These are phyloP conservation scores for Zoanthus sociatus DNA, from an alignment of 92 coral and sea anemone species.

Conservation along the genomic window DNA sequence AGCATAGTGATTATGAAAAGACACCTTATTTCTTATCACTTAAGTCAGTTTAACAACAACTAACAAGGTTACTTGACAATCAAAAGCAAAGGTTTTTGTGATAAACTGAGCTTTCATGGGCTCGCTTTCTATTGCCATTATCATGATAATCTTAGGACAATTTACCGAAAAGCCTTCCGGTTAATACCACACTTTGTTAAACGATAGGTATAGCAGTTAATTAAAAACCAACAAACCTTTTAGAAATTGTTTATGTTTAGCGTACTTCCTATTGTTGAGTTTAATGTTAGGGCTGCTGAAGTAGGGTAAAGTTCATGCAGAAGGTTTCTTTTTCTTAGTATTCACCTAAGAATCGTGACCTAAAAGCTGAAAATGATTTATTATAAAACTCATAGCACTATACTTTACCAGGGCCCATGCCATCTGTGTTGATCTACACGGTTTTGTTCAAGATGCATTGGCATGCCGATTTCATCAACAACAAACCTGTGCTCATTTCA, in stretches of 20 bases:
- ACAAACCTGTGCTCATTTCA: slow-evolving; percentile 35
- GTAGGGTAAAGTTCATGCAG: background rate
- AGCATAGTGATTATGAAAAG: slow-evolving; percentile 5
- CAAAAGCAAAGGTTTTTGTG: background rate
- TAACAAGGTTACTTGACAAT: slow-evolving; percentile 39
- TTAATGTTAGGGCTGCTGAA: background rate
- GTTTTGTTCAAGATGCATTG: background rate
- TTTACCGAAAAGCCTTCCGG: slow-evolving; percentile 40
- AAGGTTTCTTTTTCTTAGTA: background rate
- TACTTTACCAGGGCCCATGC: background rate
- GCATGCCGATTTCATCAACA: slow-evolving; percentile 21
- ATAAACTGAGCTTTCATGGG: slow-evolving; percentile 38
- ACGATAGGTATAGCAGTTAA: slow-evolving; percentile 31
- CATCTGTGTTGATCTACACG: background rate
- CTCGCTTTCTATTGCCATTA: slow-evolving; percentile 4
- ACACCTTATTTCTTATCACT: slow-evolving; percentile 37
- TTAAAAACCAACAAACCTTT: slow-evolving; percentile 49
- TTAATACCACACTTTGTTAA: slow-evolving; percentile 33
- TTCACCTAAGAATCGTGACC: background rate
- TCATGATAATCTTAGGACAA: slow-evolving; percentile 33
- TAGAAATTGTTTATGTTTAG: slow-evolving; percentile 30
- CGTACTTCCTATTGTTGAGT: slow-evolving; percentile 22
- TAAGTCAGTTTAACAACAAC: slow-evolving; percentile 36
- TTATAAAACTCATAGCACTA: background rate
- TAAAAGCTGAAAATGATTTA: background rate